These are phyloP conservation scores for Aplodontia rufa DNA, from an alignment of 2,113 vertebrate species.

Conservation along the genomic window DNA sequence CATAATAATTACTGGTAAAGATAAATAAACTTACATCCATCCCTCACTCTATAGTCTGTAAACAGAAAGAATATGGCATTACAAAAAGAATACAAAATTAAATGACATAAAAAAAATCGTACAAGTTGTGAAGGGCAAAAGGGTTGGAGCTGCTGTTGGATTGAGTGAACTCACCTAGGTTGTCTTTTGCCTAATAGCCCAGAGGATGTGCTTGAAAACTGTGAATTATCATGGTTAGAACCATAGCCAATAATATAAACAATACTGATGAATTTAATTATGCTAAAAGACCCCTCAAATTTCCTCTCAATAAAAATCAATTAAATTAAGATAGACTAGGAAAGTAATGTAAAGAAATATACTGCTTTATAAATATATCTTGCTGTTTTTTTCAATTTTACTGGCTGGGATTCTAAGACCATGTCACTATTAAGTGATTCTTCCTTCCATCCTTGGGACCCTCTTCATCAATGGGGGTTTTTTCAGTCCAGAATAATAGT, in stretches of 20 bases:
- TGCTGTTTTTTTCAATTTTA: not conserved
- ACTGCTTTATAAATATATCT: not conserved
- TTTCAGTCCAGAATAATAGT: not conserved
- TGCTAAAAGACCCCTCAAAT: not conserved
- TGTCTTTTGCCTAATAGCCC: not conserved
- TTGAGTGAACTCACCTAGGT: not conserved
- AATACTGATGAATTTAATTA: not conserved
- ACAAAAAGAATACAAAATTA: not conserved
- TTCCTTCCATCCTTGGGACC: not conserved
- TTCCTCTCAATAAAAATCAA: not conserved
- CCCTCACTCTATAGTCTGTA: not conserved
- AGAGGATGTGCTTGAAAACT: not conserved
- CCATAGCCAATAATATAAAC: constrained; percentile 19
- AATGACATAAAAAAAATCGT: not conserved
- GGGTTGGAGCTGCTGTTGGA: not conserved
- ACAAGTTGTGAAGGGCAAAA: not conserved
- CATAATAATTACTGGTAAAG: not conserved
- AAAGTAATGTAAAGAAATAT: not conserved
- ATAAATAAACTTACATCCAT: not conserved
- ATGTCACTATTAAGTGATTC: not conserved
- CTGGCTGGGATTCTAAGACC: not conserved
- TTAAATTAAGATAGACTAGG: not conserved
- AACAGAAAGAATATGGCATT: not conserved
- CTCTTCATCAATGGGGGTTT: not conserved
- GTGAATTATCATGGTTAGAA: not conserved